Percentiles rank a stretch among this genome's conserved stretches.
These are phyloP conservation scores for Trachythela sp. DNA, from an alignment of 64 coral and sea anemone species.

Conservation along the genomic window DNA sequence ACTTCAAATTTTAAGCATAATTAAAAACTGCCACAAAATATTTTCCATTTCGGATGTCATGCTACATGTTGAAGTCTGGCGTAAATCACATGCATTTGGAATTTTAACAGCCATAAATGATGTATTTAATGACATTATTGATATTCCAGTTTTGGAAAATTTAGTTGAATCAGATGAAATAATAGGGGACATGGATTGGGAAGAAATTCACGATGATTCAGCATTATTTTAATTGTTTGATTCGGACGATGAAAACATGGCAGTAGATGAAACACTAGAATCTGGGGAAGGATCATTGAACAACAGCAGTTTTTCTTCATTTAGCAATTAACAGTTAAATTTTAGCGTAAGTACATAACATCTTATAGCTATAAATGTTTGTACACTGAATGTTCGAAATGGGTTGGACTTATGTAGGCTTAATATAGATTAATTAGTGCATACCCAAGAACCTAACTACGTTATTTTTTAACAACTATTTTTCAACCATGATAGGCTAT, in stretches of 20 bases:
- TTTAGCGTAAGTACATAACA: too few species aligned
- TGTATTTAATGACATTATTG: conserved; percentile 11
- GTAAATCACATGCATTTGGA: background rate
- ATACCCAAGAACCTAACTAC: too few species aligned
- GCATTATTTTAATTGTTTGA: background rate
- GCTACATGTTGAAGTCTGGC: background rate
- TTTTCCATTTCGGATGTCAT: background rate
- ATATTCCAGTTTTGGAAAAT: background rate
- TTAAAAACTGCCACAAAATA: background rate
- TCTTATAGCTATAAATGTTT: too few species aligned
- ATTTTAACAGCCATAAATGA: background rate
- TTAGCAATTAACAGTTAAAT: background rate
- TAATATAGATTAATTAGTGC: too few species aligned
- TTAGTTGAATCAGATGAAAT: background rate
- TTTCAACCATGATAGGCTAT: too few species aligned
- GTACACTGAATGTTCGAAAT: background rate
- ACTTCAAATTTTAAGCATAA: background rate
- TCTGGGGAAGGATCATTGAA: background rate
- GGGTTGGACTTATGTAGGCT: too few species aligned
- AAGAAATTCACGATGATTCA: background rate
- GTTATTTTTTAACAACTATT: too few species aligned
- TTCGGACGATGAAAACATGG: background rate
- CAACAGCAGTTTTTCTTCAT: background rate
- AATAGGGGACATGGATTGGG: background rate
- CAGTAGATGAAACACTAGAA: background rate